Conservation (phyloP, 2,888 invertebrate genomes). For the Epinotia nisella region DNA sequence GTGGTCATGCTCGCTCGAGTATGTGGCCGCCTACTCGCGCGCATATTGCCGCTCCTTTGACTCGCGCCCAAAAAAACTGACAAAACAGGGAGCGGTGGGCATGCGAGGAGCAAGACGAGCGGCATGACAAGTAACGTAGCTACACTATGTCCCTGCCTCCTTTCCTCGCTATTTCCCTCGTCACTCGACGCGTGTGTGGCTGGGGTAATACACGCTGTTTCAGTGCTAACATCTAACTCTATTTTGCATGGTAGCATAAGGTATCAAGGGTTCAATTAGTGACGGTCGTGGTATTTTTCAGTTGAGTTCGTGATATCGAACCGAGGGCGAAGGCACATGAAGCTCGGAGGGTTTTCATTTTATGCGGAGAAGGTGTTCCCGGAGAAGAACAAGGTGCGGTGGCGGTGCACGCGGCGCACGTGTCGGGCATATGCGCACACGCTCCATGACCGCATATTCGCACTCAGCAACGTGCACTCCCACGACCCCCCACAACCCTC, state of each 20-base stretch:
- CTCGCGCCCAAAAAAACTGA: too few relatives aligned
- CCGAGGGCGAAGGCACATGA: constrained; percentile 81
- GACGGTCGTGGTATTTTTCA: constrained; percentile 73
- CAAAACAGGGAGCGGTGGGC: too few relatives aligned
- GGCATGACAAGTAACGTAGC: too few relatives aligned
- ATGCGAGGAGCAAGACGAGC: too few relatives aligned
- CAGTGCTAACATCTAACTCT: constrained; percentile 22
- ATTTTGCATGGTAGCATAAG: constrained; percentile 19
- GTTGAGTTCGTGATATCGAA: constrained; percentile 84
- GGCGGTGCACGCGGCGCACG: constrained; percentile 81
- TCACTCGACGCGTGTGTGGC: too few relatives aligned
- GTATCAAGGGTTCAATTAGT: constrained; percentile 53
- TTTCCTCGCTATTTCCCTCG: too few relatives aligned
- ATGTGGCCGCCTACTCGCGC: too few relatives aligned
- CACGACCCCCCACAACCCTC: constrained; percentile 66
- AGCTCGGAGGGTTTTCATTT: constrained; percentile 80
- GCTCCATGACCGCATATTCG: constrained; percentile 79
- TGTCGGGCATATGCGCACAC: constrained; percentile 83
- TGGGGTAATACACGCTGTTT: not conserved
- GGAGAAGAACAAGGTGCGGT: constrained; percentile 81
- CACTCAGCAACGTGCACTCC: constrained; percentile 79
- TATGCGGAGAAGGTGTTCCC: constrained; percentile 83
- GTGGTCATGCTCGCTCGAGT: too few relatives aligned
- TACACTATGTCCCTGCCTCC: too few relatives aligned
- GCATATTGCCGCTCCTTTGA: too few relatives aligned